These are phyloP conservation scores for Monomorium pharaonis DNA, from an alignment of 1,140 invertebrate species.

Conservation along the genomic window DNA sequence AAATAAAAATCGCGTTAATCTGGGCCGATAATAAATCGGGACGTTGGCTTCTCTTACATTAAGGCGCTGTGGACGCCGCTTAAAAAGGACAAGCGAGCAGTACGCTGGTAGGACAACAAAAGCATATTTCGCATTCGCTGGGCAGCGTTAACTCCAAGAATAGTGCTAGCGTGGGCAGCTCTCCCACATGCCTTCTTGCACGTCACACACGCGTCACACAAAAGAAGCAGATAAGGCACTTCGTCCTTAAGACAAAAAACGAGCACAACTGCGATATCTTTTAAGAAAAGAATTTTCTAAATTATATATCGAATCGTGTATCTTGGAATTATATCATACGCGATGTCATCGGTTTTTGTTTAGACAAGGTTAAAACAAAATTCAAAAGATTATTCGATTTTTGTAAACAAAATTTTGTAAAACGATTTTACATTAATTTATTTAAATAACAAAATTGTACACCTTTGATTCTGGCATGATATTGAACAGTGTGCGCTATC, in stretches of 20 bases:
- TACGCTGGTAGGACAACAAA: slow-evolving; percentile 78
- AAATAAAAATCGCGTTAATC: not conserved
- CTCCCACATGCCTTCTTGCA: slow-evolving; percentile 72
- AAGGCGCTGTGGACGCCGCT: slow-evolving; percentile 40
- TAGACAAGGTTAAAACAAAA: not conserved
- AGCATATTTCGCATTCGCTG: slow-evolving; percentile 78
- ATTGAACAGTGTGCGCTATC: not conserved
- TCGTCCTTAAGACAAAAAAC: slow-evolving; percentile 8
- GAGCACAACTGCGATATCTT: not conserved
- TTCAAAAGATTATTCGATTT: not conserved
- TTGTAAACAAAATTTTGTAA: not conserved
- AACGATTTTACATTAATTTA: not conserved
- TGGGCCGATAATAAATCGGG: not conserved
- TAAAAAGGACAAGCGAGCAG: slow-evolving; percentile 44
- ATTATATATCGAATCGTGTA: not conserved
- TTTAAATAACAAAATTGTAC: not conserved
- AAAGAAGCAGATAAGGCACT: slow-evolving; percentile 17
- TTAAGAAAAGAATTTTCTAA: not conserved
- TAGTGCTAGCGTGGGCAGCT: slow-evolving; percentile 74
- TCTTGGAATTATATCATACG: not conserved
- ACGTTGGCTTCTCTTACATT: slow-evolving; percentile 6
- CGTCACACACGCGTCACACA: slow-evolving; percentile 63
- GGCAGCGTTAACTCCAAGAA: slow-evolving; percentile 79
- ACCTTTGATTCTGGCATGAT: too few relatives aligned
- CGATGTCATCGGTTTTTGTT: not conserved